These are phyloP conservation scores for Perizoma affinitatum DNA, from an alignment of 2,888 invertebrate genomes.

Conservation along the genomic window DNA sequence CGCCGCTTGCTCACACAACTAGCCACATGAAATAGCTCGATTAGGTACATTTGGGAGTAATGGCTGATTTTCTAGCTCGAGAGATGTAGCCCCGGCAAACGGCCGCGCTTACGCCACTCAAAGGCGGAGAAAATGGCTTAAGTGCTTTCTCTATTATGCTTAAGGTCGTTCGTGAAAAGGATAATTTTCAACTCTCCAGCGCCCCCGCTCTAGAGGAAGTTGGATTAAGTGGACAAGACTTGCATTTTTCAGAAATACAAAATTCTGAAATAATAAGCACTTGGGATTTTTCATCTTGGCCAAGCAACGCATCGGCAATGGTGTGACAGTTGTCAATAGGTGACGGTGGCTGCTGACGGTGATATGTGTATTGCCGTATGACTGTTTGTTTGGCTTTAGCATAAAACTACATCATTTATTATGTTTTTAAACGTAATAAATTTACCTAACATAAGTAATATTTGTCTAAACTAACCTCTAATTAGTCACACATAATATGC, in stretches of 20 bases:
- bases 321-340: too few species aligned
- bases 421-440: too few species aligned
- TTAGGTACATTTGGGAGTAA: constrained; percentile 72
- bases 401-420: too few species aligned
- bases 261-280: too few species aligned
- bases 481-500: too few species aligned
- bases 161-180: constrained; percentile 84
- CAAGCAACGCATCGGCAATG: too few species aligned
- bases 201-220: constrained; percentile 61
- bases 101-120: constrained; percentile 82
- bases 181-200: constrained; percentile 83
- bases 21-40: constrained; percentile 57
- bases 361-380: too few species aligned
- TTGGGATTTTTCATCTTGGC: too few species aligned
- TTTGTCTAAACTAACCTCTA: too few species aligned
- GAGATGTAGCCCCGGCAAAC: constrained; percentile 78
- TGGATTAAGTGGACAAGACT: constrained; percentile 58
- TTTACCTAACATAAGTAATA: too few species aligned
- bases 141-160: constrained; percentile 84
- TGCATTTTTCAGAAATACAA: neutral
- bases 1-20: constrained; percentile 45
- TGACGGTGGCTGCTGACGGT: too few species aligned
- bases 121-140: constrained; percentile 84
- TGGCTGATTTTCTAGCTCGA: constrained; percentile 83
- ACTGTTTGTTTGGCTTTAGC: too few species aligned